These are phyloP conservation scores for Cantharis rufa DNA, from an alignment of 2,888 invertebrate genomes.

Conservation along the genomic window DNA sequence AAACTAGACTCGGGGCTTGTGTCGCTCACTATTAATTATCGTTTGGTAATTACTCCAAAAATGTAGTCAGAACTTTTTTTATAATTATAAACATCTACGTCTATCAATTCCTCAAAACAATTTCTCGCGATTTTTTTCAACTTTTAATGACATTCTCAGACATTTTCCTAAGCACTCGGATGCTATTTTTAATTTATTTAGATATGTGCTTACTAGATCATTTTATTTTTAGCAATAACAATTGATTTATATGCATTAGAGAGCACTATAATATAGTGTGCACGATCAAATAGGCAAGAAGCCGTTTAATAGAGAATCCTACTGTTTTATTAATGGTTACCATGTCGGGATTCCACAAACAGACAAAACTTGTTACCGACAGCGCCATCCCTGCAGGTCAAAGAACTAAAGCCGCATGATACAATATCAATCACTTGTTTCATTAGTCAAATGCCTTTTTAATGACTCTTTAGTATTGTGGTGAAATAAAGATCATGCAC, in stretches of 20 bases:
- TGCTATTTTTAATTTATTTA: conserved; percentile 40
- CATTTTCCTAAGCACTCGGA: conserved; percentile 35
- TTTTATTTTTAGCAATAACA: conserved; percentile 46
- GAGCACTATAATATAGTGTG: conserved; percentile 45
- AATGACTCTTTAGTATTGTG: conserved; percentile 46
- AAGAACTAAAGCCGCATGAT: conserved; percentile 46
- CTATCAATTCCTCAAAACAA: background rate
- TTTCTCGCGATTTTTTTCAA: background rate
- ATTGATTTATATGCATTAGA: conserved; percentile 47
- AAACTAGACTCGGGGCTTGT: conserved; percentile 28
- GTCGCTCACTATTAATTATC: conserved; percentile 31
- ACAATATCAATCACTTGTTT: conserved; percentile 53
- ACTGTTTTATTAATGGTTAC: conserved; percentile 54
- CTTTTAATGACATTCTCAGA: background rate
- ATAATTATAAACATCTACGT: conserved; percentile 13
- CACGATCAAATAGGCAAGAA: conserved; percentile 49
- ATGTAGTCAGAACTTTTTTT: conserved; percentile 29
- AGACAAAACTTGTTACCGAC: conserved; percentile 48
- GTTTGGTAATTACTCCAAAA: conserved; percentile 16
- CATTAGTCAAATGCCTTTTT: conserved; percentile 53
- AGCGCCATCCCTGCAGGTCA: conserved; percentile 41
- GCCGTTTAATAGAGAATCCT: conserved; percentile 49
- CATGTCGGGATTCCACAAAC: conserved; percentile 49
- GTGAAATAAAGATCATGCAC: conserved; percentile 30
- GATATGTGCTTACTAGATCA: conserved; percentile 39